Evolutionary conservation across 2,113 vertebrate species (phyloP).

Genomic region (Pagrus major): DNA sequence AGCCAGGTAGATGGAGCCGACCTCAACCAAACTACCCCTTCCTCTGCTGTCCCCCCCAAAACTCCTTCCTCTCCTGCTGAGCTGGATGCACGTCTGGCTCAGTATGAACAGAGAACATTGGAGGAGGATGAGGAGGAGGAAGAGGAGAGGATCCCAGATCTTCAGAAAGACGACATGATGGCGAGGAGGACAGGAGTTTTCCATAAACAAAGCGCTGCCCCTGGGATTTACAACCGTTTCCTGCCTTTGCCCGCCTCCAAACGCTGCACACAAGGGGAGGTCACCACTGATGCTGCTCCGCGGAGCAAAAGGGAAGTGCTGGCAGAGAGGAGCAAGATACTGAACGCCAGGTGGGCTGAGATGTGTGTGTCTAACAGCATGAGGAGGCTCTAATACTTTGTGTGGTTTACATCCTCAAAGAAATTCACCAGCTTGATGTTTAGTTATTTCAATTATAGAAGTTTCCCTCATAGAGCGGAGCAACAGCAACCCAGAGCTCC

Average conservation of each 20-base stretch:
- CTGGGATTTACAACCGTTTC: slow-evolving; percentile 70
- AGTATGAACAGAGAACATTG: slow-evolving; percentile 63
- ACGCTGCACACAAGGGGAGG: slow-evolving; percentile 47
- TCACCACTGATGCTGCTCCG: slow-evolving; percentile 49
- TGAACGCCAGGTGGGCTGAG: slow-evolving; percentile 71
- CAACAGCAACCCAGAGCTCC: slow-evolving; percentile 48
- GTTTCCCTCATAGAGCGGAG: slow-evolving; percentile 74
- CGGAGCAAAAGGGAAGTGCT: slow-evolving; percentile 54
- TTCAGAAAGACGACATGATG: slow-evolving; percentile 86
- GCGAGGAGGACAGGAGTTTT: slow-evolving; percentile 78
- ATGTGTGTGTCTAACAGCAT: slow-evolving; percentile 45
- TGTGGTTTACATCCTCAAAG: slow-evolving; percentile 47
- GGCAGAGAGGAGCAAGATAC: slow-evolving; percentile 42
- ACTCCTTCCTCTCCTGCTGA: slow-evolving; percentile 51
- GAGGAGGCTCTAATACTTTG: slow-evolving; percentile 52
- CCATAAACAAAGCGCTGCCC: slow-evolving; percentile 69
- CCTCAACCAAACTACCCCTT: slow-evolving; percentile 14
- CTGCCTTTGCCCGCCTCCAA: slow-evolving; percentile 76
- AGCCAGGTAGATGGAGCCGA: slow-evolving; percentile 61
- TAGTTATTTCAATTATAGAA: slow-evolving; percentile 46
- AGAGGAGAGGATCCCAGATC: slow-evolving; percentile 76
- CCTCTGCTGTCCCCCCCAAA: slow-evolving; percentile 30
- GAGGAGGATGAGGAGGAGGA: slow-evolving; percentile 80
- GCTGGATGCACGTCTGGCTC: slow-evolving; percentile 75
- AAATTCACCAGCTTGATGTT: slow-evolving; percentile 19